Percentiles rank a stretch among this genome's conserved stretches.
Conservation (phyloP, 2,797 vertebrate species). For the Mustela erminea region DNA sequence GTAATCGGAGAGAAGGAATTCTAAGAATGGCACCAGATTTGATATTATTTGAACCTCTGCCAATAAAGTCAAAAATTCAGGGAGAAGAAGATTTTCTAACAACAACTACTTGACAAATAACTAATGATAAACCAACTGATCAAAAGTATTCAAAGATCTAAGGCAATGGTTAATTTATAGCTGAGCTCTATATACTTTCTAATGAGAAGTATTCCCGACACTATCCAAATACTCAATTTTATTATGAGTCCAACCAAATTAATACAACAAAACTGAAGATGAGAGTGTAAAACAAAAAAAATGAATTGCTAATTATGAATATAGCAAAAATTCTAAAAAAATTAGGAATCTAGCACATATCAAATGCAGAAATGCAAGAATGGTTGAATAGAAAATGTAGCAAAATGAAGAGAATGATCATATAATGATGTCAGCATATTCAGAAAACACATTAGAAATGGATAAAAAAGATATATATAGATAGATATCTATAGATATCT, state of each 20-base stretch:
- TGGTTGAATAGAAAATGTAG: background rate
- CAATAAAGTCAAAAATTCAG: background rate
- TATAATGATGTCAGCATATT: background rate
- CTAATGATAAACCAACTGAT: background rate
- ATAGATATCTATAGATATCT: accelerated
- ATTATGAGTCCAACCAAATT: background rate
- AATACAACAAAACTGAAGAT: background rate
- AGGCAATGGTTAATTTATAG: background rate
- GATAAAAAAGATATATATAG: background rate
- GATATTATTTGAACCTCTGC: background rate
- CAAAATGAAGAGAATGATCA: background rate
- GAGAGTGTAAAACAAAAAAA: background rate
- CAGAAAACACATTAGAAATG: background rate
- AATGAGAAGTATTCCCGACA: background rate
- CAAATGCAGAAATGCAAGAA: background rate
- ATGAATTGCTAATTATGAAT: background rate
- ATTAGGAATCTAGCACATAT: background rate
- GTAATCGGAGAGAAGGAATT: background rate
- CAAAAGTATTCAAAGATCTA: background rate
- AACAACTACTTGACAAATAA: background rate
- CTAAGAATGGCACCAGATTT: background rate
- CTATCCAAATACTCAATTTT: background rate
- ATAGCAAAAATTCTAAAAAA: background rate
- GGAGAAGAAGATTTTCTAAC: background rate
- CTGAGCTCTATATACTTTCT: background rate